Base-by-base conservation (phyloP, 2,113 vertebrate species). In the Chloebia gouldiae region DNA sequence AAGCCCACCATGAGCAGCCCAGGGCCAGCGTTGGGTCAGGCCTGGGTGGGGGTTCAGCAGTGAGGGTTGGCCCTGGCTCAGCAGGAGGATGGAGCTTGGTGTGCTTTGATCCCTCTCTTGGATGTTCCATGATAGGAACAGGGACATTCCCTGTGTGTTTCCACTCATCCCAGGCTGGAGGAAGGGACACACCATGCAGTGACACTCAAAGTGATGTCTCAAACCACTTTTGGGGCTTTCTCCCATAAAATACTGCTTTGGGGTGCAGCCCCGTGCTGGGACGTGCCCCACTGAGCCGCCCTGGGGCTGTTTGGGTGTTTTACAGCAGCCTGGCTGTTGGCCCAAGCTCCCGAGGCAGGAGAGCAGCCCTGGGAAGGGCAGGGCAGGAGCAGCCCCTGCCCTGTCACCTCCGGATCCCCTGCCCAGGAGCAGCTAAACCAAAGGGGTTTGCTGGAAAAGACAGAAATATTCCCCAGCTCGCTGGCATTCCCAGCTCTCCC, bases 1-100 rank as follows among this genome's bases (percentile, higher is more conserved):
- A 42, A 33, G 5, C 23, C 47, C 65, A 16, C 0, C 13, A 0
- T 20, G 13, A 23, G 1, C 57, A 44, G 24, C 45, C 11, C 33
- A 5, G 33, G 20, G 59, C 11, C 33, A 5, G 33, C 13, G 56
- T 9, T 16, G 1, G 35, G 31, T 4, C 9, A 6, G 50, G 77
- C 42, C 49, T 39, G 66, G 13, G 1, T 1, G 50, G 50, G 35
- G 35, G 4, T 40, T 20, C 3, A 5, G 49, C 10, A 65, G 10
- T 1, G 54, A n/a, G 47, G 56, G 47, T 0, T 68, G 64, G 61
- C 20, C 71, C 61, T 31, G 61, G 28, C 8, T 14, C 56, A 63
- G 65, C 47, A 39, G 54, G 30, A 42, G 71, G 63, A 31, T 22
- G 71, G 82, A 77, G 53, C 44, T 15, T 4, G 83, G 2, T 13